Conservation (phyloP, 2,888 invertebrate genomes). For the Lepidochrysops patricia region DNA sequence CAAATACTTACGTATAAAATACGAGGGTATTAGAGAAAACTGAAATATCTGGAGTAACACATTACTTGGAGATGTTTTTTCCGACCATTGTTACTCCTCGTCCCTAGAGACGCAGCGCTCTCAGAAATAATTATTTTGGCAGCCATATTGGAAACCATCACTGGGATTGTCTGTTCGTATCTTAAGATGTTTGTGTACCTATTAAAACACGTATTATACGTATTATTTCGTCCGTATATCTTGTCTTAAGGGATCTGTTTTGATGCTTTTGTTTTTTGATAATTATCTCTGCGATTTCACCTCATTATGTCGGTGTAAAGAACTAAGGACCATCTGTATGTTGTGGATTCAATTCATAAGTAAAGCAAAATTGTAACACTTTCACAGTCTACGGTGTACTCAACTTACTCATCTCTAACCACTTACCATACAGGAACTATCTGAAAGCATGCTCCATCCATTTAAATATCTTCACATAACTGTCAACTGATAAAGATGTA, state of each 20-base stretch:
- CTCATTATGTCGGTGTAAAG: too few species aligned
- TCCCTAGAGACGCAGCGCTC: constrained; percentile 20
- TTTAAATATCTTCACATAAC: not conserved
- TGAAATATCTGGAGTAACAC: constrained; percentile 15
- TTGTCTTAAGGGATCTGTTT: not conserved
- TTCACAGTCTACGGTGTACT: too few species aligned
- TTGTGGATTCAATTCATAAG: too few species aligned
- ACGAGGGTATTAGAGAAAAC: not conserved
- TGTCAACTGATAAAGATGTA: not conserved
- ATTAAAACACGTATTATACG: not conserved
- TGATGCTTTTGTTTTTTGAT: too few species aligned
- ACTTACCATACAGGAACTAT: not conserved
- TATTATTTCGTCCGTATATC: not conserved
- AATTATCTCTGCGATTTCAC: too few species aligned
- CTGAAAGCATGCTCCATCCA: not conserved
- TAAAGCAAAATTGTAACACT: too few species aligned
- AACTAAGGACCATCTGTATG: too few species aligned
- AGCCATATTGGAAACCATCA: constrained; percentile 18
- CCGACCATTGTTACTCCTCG: constrained; percentile 16
- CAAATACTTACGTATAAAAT: not conserved
- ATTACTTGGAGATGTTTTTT: constrained; percentile 17
- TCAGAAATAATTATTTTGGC: constrained; percentile 26
- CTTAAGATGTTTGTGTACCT: not conserved
- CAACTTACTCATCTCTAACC: too few species aligned
- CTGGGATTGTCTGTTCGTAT: not conserved